Evolutionary conservation across 2,888 invertebrate genomes (phyloP).

Genomic region (Cataglyphis albicans): DNA sequence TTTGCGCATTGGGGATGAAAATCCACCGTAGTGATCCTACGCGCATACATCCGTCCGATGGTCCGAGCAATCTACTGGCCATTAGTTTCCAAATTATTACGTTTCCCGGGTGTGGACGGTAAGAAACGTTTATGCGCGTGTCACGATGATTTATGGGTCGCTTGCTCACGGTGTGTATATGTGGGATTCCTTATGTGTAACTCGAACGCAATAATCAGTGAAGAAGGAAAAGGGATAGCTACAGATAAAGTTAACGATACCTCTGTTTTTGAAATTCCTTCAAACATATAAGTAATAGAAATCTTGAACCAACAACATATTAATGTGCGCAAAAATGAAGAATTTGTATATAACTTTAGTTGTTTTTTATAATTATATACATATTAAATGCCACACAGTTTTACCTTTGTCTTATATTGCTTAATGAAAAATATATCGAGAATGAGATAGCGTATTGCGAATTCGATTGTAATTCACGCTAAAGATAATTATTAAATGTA

Average conservation of each 20-base stretch:
- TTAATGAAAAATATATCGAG: conserved; percentile 38
- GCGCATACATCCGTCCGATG: conserved; percentile 47
- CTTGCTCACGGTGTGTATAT: conserved; percentile 11
- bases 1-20: conserved; percentile 62
- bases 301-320: background rate
- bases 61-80: conserved; percentile 67
- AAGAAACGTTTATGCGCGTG: conserved; percentile 75
- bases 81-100: conserved; percentile 76
- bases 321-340: background rate
- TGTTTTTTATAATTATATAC: background rate
- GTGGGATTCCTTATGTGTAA: conserved; percentile 50
- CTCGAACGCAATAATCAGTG: conserved; percentile 56
- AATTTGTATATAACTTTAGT: background rate
- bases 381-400: background rate
- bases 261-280: background rate
- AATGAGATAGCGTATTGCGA: conserved; percentile 65
- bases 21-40: conserved; percentile 58
- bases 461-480: conserved; percentile 77
- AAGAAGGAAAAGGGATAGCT: conserved; percentile 32
- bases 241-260: background rate
- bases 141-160: conserved; percentile 74
- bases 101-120: conserved; percentile 66
- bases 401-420: background rate
- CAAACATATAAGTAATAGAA: background rate
- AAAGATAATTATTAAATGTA: conserved; percentile 57